These are phyloP conservation scores for Lepidothrix coronata DNA, from an alignment of 2,113 vertebrate species.

Conservation along the genomic window DNA sequence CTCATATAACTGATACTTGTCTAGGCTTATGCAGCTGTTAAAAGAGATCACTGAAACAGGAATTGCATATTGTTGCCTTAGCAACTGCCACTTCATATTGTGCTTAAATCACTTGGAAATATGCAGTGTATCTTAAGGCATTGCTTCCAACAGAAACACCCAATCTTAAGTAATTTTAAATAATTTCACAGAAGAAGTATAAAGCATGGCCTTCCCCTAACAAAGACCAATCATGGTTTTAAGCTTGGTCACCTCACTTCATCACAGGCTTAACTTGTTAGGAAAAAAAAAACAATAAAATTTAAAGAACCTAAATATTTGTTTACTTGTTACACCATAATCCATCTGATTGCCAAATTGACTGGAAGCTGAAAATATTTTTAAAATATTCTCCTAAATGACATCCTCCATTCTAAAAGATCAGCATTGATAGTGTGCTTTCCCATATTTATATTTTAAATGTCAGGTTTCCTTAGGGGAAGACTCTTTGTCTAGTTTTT, in stretches of 20 bases:
- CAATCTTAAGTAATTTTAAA: not conserved
- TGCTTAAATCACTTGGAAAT: slow-evolving; percentile 33
- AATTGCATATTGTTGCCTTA: slow-evolving; percentile 45
- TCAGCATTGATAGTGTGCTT: not conserved
- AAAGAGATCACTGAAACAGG: not conserved
- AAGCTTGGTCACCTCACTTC: not conserved
- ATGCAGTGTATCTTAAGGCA: not conserved
- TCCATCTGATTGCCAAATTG: not conserved
- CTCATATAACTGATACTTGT: not conserved
- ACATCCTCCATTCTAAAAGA: not conserved
- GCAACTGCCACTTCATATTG: slow-evolving; percentile 52
- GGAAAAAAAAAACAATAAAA: not conserved
- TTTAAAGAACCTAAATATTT: not conserved
- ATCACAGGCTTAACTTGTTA: not conserved
- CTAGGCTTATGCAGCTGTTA: slow-evolving; percentile 33
- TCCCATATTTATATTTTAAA: not conserved
- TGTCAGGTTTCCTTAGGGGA: not conserved
- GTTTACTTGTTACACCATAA: not conserved
- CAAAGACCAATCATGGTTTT: not conserved
- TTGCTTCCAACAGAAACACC: not conserved
- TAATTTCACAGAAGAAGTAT: not conserved
- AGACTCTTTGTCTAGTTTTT: not conserved
- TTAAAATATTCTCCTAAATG: not conserved
- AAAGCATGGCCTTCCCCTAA: not conserved
- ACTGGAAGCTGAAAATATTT: not conserved